Evolutionary conservation across 2,797 vertebrate species (phyloP), one percentile per base, ranked within the genome.

Genomic region (Cyprinodon diabolis): DNA sequence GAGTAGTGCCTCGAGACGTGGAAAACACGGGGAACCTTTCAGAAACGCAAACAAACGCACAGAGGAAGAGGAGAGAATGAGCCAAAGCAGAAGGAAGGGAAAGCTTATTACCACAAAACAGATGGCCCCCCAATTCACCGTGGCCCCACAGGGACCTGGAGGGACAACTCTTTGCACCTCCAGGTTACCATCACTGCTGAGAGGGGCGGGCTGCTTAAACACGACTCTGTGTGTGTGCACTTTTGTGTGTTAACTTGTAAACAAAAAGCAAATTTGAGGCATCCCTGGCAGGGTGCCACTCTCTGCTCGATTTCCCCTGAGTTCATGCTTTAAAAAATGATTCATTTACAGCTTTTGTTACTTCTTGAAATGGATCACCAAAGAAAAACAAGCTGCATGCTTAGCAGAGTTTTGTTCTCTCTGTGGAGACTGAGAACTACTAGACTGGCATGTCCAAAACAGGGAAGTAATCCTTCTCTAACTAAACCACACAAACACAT

Each of bases 61-160:
- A 69, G 73, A 69, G 67, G 74, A 82, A 66, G 68, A 78, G 55
- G 49, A 35, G 57, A 35, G 67, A 67, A 77, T 25, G 78, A 75
- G 74, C 23, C 40, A 60, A 77, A 74, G 66, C 66, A 78, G 71
- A 91, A 90, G 87, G 90, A 85, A 88, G 88, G 84, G 89, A 92
- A 93, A 93, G 94, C 94, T 93, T 94, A 92, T 95, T 94, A 94
- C 92, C 91, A 85, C 84, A 90, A 95, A 94, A 94, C 94, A 95
- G 94, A 95, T 95, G 94, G 95, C 87, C 91, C 90, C 92, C 92
- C 93, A 91, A 93, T 91, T 91, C 92, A 93, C 90, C 81, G 85
- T 51, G 86, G 90, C 90, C 92, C 93, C 93, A 75, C 75, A 15
- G 93, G 93, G 84, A 89, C 85, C 40, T 72, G 81, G 90, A 91